Evolutionary conservation across 2,797 vertebrate genomes (phyloP).

Genomic region (Lagocephalus sceleratus): DNA sequence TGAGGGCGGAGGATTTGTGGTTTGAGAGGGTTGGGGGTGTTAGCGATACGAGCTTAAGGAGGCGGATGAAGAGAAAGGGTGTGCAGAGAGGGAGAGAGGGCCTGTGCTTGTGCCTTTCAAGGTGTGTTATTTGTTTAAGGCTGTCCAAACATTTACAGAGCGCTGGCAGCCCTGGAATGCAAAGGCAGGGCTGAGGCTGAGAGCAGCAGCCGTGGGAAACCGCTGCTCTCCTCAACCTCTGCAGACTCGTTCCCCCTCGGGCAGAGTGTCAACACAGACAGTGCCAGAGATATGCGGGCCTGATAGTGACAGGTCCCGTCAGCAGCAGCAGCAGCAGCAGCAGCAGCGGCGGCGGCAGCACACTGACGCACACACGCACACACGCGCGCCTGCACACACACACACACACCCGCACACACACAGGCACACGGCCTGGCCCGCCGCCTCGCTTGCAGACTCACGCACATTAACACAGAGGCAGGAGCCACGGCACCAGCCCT

Average conservation of each 20-base stretch:
- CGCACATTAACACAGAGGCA: slow-evolving; percentile 75
- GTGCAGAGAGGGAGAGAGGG: slow-evolving; percentile 63
- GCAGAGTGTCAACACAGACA: slow-evolving; percentile 88
- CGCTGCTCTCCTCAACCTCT: slow-evolving; percentile 92
- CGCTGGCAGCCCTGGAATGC: slow-evolving; percentile 91
- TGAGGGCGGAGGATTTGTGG: slow-evolving; percentile 54
- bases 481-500: slow-evolving; percentile 58
- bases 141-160: slow-evolving; percentile 98
- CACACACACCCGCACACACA: slow-evolving; percentile 41
- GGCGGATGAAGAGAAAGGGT: slow-evolving; percentile 65
- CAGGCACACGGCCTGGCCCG: slow-evolving; percentile 65
- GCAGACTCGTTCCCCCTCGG: slow-evolving; percentile 85
- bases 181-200: slow-evolving; percentile 80
- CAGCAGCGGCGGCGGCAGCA: background rate
- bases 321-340: slow-evolving; percentile 56
- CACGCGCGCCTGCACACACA: slow-evolving; percentile 27
- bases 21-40: slow-evolving; percentile 53
- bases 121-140: slow-evolving; percentile 98
- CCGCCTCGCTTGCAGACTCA: slow-evolving; percentile 68
- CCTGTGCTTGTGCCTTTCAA: slow-evolving; percentile 87
- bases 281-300: slow-evolving; percentile 89
- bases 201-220: slow-evolving; percentile 91
- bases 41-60: slow-evolving; percentile 63
- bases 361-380: slow-evolving; percentile 15
- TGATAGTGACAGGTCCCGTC: slow-evolving; percentile 91